Percentiles rank a stretch among this genome's conserved stretches.
These are phyloP conservation scores for Montipora sp. DNA, from an alignment of 64 coral and sea anemone genomes.

Conservation along the genomic window DNA sequence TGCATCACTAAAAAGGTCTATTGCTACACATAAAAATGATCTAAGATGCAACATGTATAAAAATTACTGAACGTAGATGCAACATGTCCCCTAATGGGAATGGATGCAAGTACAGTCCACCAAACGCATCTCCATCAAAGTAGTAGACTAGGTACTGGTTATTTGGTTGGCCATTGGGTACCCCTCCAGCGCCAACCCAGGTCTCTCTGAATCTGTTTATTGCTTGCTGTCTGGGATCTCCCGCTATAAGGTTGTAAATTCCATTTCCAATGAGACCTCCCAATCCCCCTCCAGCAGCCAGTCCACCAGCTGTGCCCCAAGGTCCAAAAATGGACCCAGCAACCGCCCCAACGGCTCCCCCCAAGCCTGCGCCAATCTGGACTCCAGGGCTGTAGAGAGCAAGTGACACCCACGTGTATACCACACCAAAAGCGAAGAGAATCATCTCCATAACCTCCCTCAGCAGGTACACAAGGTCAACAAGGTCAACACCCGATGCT, in stretches of 20 bases:
- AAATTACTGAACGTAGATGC: no score
- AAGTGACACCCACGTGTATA: constrained; percentile 32
- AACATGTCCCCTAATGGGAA: not conserved
- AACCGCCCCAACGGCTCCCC: not conserved
- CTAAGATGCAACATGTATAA: no score
- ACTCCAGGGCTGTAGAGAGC: not conserved
- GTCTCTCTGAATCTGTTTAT: not conserved
- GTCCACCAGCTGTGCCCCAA: not conserved
- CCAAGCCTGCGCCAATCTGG: constrained; percentile 39
- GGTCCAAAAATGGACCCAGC: not conserved
- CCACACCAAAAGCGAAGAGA: constrained; percentile 32
- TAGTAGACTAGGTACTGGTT: constrained; percentile 28
- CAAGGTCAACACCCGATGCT: not conserved
- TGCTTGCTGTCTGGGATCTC: constrained; percentile 5
- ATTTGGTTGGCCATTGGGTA: constrained; percentile 7
- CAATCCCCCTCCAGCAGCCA: not conserved
- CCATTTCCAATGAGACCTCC: constrained; percentile 48
- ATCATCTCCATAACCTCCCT: constrained; percentile 11
- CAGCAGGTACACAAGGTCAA: not conserved
- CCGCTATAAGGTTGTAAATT: not conserved
- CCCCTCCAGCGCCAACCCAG: not conserved
- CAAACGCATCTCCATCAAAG: constrained; percentile 12
- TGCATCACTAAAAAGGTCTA: no score
- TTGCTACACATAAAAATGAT: no score
- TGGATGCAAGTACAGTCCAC: constrained; percentile 19